phyloP scores from a whole-genome alignment of 1,140 invertebrate genomes.

The Calosoma granatense region DNA sequence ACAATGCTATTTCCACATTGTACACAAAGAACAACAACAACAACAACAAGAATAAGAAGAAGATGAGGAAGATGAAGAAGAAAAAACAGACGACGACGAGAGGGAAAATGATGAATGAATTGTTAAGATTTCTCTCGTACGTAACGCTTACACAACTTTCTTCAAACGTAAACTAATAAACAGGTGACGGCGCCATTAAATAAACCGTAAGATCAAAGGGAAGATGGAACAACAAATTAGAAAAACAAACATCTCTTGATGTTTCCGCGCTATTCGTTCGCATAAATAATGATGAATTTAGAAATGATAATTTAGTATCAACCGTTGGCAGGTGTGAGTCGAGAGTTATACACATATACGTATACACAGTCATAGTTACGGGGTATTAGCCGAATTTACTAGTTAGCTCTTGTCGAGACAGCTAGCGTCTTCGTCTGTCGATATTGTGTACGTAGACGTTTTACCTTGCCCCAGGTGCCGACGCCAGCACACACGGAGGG shows the following conservation, averaged over 20 bases:
- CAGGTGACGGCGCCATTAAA: slow-evolving; percentile 1
- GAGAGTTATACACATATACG: not conserved
- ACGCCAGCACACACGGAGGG: no score
- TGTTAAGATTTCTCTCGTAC: not conserved
- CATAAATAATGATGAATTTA: slow-evolving; percentile 7
- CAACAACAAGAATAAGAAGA: no score
- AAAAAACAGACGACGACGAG: no score
- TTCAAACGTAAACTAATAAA: slow-evolving; percentile 9
- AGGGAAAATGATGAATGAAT: no score
- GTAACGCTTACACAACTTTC: not conserved
- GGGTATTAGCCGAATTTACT: not conserved
- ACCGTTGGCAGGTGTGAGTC: not conserved
- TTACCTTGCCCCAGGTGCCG: not conserved
- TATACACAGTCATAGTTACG: not conserved
- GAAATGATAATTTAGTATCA: slow-evolving; percentile 3
- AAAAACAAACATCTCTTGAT: slow-evolving; percentile 8
- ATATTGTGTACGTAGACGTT: not conserved
- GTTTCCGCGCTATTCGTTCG: slow-evolving; percentile 1
- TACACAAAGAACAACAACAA: no score
- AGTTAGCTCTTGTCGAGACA: not conserved
- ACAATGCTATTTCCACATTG: no score
- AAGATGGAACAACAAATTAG: not conserved
- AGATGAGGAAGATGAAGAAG: no score
- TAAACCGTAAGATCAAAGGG: slow-evolving; percentile 8
- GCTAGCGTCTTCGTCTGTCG: not conserved